These are phyloP conservation scores for Agapostemon virescens DNA, from an alignment of 2,888 invertebrate genomes.

Conservation along the genomic window DNA sequence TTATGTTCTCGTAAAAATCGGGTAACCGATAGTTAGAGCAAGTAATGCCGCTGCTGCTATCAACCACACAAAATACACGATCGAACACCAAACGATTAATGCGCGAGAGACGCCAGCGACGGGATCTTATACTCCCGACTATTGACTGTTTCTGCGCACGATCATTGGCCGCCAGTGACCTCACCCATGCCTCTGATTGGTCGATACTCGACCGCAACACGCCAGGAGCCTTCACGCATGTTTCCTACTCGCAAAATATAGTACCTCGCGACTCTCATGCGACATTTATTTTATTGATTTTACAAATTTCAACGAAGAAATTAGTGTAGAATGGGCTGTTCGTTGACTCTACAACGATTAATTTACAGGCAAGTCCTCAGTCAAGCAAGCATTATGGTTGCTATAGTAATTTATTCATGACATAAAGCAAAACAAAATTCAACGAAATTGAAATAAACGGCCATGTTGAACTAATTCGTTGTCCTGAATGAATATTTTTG, in stretches of 20 bases:
- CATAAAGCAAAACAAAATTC: neutral
- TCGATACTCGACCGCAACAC: conserved; percentile 53
- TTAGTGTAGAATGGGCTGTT: conserved; percentile 35
- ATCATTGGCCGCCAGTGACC: conserved; percentile 48
- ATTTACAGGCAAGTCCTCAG: neutral
- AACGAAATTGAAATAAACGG: neutral
- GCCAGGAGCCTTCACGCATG: conserved; percentile 45
- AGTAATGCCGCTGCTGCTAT: conserved; percentile 62
- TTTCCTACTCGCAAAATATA: conserved; percentile 44
- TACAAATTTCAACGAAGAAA: conserved; percentile 47
- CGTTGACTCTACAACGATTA: conserved; percentile 40
- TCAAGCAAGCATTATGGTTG: no score
- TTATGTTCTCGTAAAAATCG: conserved; percentile 30
- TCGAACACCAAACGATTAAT: conserved; percentile 58
- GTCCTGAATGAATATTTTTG: neutral
- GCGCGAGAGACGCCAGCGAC: conserved; percentile 53
- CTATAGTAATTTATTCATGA: conserved; percentile 10
- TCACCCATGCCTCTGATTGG: conserved; percentile 51
- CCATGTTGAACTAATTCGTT: neutral
- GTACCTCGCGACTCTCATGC: conserved; percentile 48
- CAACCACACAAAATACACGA: conserved; percentile 36
- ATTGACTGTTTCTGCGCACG: conserved; percentile 45
- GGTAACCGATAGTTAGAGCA: conserved; percentile 57
- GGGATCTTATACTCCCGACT: conserved; percentile 48
- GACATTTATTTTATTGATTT: conserved; percentile 61